Evolutionary conservation across 1,140 invertebrate species (phyloP).

Genomic region (Aethina tumida): DNA sequence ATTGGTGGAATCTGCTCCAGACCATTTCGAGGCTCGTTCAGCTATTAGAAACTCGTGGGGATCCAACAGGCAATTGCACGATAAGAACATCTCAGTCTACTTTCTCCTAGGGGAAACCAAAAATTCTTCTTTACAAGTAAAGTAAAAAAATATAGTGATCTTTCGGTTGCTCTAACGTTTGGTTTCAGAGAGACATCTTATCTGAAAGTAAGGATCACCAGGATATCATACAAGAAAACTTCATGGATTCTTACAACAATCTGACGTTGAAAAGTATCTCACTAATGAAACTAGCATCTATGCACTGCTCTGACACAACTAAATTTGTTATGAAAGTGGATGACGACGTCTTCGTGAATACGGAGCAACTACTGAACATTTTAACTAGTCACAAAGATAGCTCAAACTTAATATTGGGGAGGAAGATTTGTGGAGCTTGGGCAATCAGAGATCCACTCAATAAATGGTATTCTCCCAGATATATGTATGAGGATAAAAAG

Average conservation of each 20-base stretch:
- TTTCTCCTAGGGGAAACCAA: slow-evolving; percentile 48
- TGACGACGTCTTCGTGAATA: slow-evolving; percentile 76
- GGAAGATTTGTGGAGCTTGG: slow-evolving; percentile 61
- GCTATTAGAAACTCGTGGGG: slow-evolving; percentile 79
- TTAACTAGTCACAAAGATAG: slow-evolving; percentile 33
- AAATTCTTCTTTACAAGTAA: slow-evolving; percentile 45
- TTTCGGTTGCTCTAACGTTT: too few relatives aligned
- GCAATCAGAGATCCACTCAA: slow-evolving; percentile 60
- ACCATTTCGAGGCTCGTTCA: slow-evolving; percentile 51
- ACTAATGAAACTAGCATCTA: slow-evolving; percentile 71
- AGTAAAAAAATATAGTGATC: too few relatives aligned
- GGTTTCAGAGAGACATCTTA: too few relatives aligned
- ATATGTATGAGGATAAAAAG: slow-evolving; percentile 59
- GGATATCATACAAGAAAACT: slow-evolving; percentile 87
- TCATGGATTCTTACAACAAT: slow-evolving; percentile 87
- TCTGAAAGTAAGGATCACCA: slow-evolving; percentile 52
- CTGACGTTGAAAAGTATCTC: slow-evolving; percentile 81
- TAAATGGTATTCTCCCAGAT: slow-evolving; percentile 76
- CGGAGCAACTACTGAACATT: slow-evolving; percentile 41
- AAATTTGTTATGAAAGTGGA: slow-evolving; percentile 71
- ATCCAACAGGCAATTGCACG: slow-evolving; percentile 46
- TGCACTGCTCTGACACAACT: slow-evolving; percentile 45
- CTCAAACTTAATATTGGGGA: slow-evolving; percentile 51
- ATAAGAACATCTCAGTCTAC: slow-evolving; percentile 36
- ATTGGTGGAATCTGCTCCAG: slow-evolving; percentile 60